phyloP scores from a whole-genome alignment of 2,113 vertebrate species.

The Recurvirostra avosetta region DNA sequence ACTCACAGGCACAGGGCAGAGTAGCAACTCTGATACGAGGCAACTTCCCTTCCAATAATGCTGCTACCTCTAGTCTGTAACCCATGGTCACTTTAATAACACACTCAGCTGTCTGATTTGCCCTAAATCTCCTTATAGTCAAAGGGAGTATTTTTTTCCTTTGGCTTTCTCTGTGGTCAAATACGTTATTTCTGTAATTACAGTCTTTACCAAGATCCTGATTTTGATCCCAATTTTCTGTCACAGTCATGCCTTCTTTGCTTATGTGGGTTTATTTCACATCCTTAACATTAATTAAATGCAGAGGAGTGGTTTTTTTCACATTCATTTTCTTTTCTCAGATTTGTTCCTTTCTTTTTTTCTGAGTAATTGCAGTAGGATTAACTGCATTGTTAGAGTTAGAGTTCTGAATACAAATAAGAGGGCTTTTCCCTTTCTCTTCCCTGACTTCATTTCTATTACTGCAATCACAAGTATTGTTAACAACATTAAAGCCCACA shows the following conservation, averaged over 20 bases:
- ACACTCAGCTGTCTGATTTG: background rate
- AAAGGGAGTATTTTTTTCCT: background rate
- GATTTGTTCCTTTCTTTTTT: constrained; percentile 9
- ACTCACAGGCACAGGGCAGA: background rate
- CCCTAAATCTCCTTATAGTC: background rate
- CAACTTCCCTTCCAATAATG: background rate
- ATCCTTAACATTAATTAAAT: constrained; percentile 30
- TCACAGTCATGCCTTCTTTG: background rate
- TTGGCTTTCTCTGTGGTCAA: background rate
- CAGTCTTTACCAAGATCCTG: background rate
- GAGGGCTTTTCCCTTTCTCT: constrained; percentile 38
- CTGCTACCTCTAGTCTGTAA: background rate
- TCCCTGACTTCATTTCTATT: constrained; percentile 32
- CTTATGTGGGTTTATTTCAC: constrained; percentile 2
- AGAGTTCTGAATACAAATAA: constrained; percentile 43
- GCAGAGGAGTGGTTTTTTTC: background rate
- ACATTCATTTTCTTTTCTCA: constrained; percentile 26
- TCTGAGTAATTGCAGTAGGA: constrained; percentile 8
- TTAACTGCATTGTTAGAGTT: constrained; percentile 37
- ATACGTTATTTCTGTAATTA: background rate
- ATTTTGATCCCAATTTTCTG: constrained; percentile 22
- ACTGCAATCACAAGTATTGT: constrained; percentile 56
- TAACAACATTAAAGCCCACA: constrained; percentile 45
- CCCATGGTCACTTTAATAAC: background rate
- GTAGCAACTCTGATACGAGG: background rate